Base-by-base conservation (phyloP, 2,113 vertebrate species). In the Fulica atra region DNA sequence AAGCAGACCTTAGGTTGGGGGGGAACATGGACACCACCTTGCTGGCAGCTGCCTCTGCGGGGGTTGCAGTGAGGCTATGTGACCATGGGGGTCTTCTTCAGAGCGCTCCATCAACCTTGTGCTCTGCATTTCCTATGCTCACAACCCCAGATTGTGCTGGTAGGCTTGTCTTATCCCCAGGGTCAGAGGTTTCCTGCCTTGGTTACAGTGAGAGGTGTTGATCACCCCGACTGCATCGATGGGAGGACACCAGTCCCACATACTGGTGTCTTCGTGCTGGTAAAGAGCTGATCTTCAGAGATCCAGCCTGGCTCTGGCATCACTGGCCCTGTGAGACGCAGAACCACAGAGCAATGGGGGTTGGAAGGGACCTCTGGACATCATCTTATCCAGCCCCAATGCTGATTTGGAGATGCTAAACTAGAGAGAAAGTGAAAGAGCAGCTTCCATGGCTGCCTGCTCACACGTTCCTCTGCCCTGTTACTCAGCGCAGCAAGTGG, bases 181-280 rank as follows among this genome's bases (percentile, higher is more conserved):
- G 17, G 5, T 56, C 16, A 3, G 60, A 65, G 46, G 46, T 80
- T 66, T 38, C 16, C 23, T 21, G 44, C 2, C 25, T 16, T 36
- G 57, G 4, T 7, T 61, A 12, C 2, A 14, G 14, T 0, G 2
- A 36, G 40, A 57, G n/a, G n/a, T 8, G 16, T 17, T 50, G 74
- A 5, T 7, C 28, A 1, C 13, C 15, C 11, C 14, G 31, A 8
- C 13, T 0, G 1, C 21, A 26, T 24, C 2, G 1, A 17, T 29
- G 69, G 68, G 23, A 18, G 28, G 19, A 6, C 15, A 25, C 26
- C 7, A 2, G 8, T 23, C 4, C 17, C 33, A 4, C 0, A 0
- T 51, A 36, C 20, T 1, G 13, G 25, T 1, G 1, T 29, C 36
- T 81, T n/a, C n/a, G n/a, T 63, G 56, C 33, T 6, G 3, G 40